A percentile compares a stretch with the other conserved stretches of the same genome.
These are phyloP conservation scores for Notechis scutatus DNA, from an alignment of 2,113 vertebrate species.

Conservation along the genomic window DNA sequence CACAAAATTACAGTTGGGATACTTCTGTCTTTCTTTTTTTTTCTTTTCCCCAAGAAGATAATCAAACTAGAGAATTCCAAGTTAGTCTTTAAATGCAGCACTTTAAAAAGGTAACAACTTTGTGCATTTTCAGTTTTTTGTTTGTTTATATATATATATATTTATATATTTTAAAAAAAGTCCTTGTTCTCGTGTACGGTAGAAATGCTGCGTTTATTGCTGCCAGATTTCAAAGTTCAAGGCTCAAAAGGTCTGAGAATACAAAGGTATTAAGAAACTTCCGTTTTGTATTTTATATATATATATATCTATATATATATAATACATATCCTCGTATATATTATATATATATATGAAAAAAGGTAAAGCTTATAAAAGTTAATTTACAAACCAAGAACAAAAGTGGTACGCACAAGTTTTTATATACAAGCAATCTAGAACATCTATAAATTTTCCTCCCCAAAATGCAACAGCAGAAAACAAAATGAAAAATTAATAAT, in stretches of 20 bases:
- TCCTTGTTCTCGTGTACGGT: slow-evolving; percentile 84
- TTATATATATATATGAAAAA: slow-evolving; percentile 83
- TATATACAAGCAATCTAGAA: slow-evolving; percentile 94
- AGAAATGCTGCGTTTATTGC: slow-evolving; percentile 98
- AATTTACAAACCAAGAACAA: slow-evolving; percentile 98
- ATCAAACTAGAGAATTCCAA: slow-evolving; percentile 88
- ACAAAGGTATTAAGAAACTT: slow-evolving; percentile 95
- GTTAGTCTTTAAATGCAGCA: slow-evolving; percentile 90
- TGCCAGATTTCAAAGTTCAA: slow-evolving; percentile 94
- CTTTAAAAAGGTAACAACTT: slow-evolving; percentile 94
- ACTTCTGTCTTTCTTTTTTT: slow-evolving; percentile 57
- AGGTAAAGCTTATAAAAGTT: slow-evolving; percentile 99
- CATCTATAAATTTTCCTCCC: slow-evolving; percentile 75
- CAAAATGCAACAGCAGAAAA: slow-evolving; percentile 90
- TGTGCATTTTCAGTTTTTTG: slow-evolving; percentile 78
- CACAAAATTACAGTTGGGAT: slow-evolving; percentile 94
- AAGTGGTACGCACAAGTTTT: slow-evolving; percentile 90
- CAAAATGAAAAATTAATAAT: slow-evolving; percentile 32
- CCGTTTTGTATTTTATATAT: slow-evolving; percentile 75
- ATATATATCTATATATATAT: slow-evolving; percentile 48
- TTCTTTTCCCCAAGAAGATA: slow-evolving; percentile 75
- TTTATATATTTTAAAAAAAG: slow-evolving; percentile 80
- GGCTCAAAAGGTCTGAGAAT: slow-evolving; percentile 97
- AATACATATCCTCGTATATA: not conserved
- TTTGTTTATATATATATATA: slow-evolving; percentile 46